These are phyloP conservation scores for Oceanites oceanicus DNA, from an alignment of 2,113 vertebrate genomes.

Conservation along the genomic window DNA sequence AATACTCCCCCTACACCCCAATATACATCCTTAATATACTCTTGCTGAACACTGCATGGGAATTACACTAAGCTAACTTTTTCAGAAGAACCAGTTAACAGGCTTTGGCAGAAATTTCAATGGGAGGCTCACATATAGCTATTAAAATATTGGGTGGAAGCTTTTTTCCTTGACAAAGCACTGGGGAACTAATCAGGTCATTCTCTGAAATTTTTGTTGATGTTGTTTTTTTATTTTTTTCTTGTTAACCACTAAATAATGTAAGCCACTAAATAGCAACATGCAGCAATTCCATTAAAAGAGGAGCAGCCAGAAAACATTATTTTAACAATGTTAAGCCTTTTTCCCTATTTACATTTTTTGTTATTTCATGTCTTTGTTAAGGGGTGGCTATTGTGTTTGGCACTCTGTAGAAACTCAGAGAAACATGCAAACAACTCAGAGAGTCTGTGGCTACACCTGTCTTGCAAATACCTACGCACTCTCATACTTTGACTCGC, in stretches of 20 bases:
- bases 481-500: background rate
- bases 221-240: slow-evolving; percentile 13
- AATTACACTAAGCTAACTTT: background rate
- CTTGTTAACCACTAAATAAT: background rate
- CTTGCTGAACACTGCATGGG: background rate
- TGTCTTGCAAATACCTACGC: background rate
- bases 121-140: slow-evolving; percentile 40
- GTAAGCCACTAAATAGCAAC: background rate
- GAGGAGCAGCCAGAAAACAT: background rate
- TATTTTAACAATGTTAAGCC: background rate
- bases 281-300: background rate
- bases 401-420: background rate
- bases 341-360: background rate
- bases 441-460: background rate
- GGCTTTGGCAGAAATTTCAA: slow-evolving; percentile 49
- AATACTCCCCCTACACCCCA: background rate
- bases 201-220: slow-evolving; percentile 29
- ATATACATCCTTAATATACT: slow-evolving; percentile 27
- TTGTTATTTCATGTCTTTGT: background rate
- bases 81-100: slow-evolving; percentile 23
- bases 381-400: background rate
- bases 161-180: slow-evolving; percentile 42
- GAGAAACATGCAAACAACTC: background rate
- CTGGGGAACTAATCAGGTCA: slow-evolving; percentile 24
- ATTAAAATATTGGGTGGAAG: slow-evolving; percentile 30